Conservation (phyloP, 2,113 vertebrate genomes). For the Cyprinodon variegatus region DNA sequence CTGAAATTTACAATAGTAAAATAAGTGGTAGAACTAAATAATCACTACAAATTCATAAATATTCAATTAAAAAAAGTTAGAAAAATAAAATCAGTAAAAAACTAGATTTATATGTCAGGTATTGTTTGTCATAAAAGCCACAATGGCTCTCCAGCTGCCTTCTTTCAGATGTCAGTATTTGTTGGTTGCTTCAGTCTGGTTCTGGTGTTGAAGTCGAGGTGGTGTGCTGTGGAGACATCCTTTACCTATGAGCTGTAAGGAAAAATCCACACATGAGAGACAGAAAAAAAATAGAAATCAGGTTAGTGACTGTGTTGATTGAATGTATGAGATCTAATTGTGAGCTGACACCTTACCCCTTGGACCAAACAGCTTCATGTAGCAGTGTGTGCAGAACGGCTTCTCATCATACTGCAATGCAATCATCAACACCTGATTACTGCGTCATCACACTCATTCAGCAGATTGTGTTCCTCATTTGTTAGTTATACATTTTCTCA, state of each 20-base stretch:
- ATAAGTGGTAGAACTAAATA: conserved; percentile 23
- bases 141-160: background rate
- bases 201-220: background rate
- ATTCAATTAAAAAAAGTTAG: background rate
- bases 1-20: conserved; percentile 8
- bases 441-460: background rate
- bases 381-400: conserved; percentile 83
- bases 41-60: conserved; percentile 30
- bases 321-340: background rate
- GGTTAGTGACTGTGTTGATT: background rate
- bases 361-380: conserved; percentile 82
- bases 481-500: background rate
- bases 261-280: conserved; percentile 22
- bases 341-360: conserved; percentile 74
- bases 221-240: conserved; percentile 3
- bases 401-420: conserved; percentile 83
- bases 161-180: conserved; percentile 9
- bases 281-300: conserved; percentile 12
- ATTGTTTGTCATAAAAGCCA: conserved; percentile 3
- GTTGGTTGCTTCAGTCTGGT: conserved; percentile 16
- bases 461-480: background rate
- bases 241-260: conserved; percentile 70
- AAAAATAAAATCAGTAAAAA: background rate
- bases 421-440: conserved; percentile 18
- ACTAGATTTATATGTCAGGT: background rate